Base-by-base conservation (phyloP, 1,140 invertebrate species). In the Epicauta chinensis region DNA sequence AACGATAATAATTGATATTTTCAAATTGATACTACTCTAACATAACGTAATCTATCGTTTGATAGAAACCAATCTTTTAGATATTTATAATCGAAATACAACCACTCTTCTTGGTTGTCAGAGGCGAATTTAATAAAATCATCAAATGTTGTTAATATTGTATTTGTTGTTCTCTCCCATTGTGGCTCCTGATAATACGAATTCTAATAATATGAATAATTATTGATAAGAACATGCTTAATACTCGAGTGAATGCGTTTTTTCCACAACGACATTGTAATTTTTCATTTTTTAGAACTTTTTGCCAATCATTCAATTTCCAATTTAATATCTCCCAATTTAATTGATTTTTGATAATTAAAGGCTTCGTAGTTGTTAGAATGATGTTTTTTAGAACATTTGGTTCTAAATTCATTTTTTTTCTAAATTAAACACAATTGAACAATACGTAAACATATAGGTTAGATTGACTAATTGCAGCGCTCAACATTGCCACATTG, bases 1-100 rank as follows among this genome's bases (percentile, higher is more conserved):
- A 55, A 78, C 73, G 13, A 92, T 74, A n/a, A 42, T 35, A 17
- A 15, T n/a, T n/a, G n/a, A n/a, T n/a, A 31, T 50, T 42, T 11
- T 35, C 41, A 29, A 10, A 38, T 36, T 58, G 66, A 83, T n/a
- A n/a, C n/a, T 70, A 48, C 77, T 63, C 60, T 58, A 66, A 83
- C 81, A 66, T 80, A 70, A 48, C 77, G 63, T 60, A 89, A 65
- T 63, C 84, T 75, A 63, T 75, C 62, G 44, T 81, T 72, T 49
- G 76, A 70, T 59, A 73, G 58, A 62, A 87, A 81, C 76, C 84
- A 81, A 51, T 87, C 75, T 45, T 78, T 74, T 70, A 91, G 77
- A 70, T 90, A 81, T 72, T 91, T 91, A 66, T 93, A 93, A 71
- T 91, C 89, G 73, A 87, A 87, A 67, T 91, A 92, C 68, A 82